Base-by-base conservation (phyloP, 37 sponge, comb jelly and placozoan species). In the Eunapius fragilis region DNA sequence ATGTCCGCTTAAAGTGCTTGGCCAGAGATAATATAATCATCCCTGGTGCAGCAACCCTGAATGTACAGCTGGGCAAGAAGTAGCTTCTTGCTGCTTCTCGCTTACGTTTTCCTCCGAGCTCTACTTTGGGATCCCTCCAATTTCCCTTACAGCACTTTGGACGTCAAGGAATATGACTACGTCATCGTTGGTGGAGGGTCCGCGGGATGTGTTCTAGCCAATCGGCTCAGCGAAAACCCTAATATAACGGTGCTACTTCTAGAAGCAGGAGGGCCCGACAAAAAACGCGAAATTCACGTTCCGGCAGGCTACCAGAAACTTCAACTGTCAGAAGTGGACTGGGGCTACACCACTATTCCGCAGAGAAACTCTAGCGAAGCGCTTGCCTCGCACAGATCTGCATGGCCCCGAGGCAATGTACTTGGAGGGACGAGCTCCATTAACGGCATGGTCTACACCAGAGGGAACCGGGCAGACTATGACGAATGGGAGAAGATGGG, bases 131-230 rank as follows among this genome's bases (percentile, higher is more conserved):
- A 76, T 24, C 33, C 76, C 12, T 10, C 34, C 76, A 34, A 76
- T 5, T 12, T 76, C n/a, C 45, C 76, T 6, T 37, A 76, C n/a
- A 25, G 27, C 31, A 31, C 35, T 6, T 45, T 35, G 0, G 73
- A 41, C 11, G 74, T 37, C 1, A 71, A 73, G n/a, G 88, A 83
- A 26, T 89, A 70, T 34, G 95, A 95, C 45, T 95, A 92, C 79
- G 85, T 92, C 78, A 92, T 92, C 6, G 88, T 95, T 5, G 92
- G 95, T 23, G 93, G 85, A 25, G 95, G 95, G 36, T 74, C 93
- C 10, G 95, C 95, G 0, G 95, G 95, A 0, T 92, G 92, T 49
- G 92, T 95, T 25, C 80, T 95, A 25, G 95, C 95, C 47, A 92
- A 87, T 30, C 78, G 95, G 4, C 90, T 95, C 70, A 81, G 84